Percentiles rank a stretch among this genome's conserved stretches.
These are phyloP conservation scores for Meteorus sp. DNA, from an alignment of 1,140 invertebrate genomes.

Conservation along the genomic window DNA sequence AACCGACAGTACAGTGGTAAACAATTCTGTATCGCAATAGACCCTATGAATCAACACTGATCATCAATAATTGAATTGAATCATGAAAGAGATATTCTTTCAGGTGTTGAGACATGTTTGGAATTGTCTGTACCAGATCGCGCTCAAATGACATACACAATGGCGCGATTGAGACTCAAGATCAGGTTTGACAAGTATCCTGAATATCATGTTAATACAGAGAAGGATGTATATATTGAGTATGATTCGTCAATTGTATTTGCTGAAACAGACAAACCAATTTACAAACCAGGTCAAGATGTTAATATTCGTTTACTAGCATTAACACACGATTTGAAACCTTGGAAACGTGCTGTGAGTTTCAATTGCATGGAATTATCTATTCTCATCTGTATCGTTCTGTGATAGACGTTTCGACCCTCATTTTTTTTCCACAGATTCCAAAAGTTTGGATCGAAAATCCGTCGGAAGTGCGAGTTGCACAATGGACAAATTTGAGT, in stretches of 20 bases:
- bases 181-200: conserved; percentile 59
- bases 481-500: conserved; percentile 63
- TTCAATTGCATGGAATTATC: too few species aligned
- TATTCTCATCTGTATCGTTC: background rate
- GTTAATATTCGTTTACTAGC: conserved; percentile 62
- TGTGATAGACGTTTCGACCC: background rate
- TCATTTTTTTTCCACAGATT: conserved; percentile 53
- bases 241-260: conserved; percentile 58
- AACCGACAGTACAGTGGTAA: too few species aligned
- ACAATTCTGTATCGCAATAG: too few species aligned
- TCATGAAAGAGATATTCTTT: background rate
- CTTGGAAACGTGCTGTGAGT: conserved; percentile 55
- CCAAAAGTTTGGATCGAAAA: conserved; percentile 64
- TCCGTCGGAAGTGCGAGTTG: conserved; percentile 62
- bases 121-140: conserved; percentile 47
- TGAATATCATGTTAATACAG: conserved; percentile 57
- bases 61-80: too few species aligned
- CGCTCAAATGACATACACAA: conserved; percentile 40
- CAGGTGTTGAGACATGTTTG: conserved; percentile 51
- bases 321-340: conserved; percentile 58
- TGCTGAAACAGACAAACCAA: conserved; percentile 62
- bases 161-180: conserved; percentile 56
- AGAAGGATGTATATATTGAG: conserved; percentile 52
- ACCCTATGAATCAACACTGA: too few species aligned
- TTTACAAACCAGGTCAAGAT: conserved; percentile 68